Evolutionary conservation across 2,113 vertebrate species (phyloP), one percentile per base, ranked within the genome.

Genomic region (Oplegnathus fasciatus): DNA sequence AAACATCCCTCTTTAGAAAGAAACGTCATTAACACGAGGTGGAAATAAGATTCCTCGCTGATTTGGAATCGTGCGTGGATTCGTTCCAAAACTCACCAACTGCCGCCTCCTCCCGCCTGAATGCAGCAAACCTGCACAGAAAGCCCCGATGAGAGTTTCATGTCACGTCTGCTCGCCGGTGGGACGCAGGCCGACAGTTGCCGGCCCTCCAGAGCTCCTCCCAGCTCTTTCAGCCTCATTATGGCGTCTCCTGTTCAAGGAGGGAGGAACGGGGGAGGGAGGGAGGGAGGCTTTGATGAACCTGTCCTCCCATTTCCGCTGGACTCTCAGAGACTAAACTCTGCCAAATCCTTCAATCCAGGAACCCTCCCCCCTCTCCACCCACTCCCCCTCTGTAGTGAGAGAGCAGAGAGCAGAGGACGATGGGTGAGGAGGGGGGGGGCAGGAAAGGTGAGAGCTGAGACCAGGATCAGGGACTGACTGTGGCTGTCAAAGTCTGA

Each of bases 251-350:
- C 83, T 62, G 64, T 91, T 88, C 66, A 69, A 32, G 37, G 46
- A 20, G 67, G 84, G 46, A 75, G 78, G 77, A 37, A 37, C 34
- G 6, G 34, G 42, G 2, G 13, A 14, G 42, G 2, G 13, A 14
- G 13, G 15, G 15, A 50, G 61, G 71, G 66, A 54, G 83, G 84
- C 89, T 92, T 93, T 94, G 81, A 94, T 88, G 75, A 91, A 91
- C 83, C 60, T 84, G 85, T 93, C 89, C 86, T 89, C 87, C 88
- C 85, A 92, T 85, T 94, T 93, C 91, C 93, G 89, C 84, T 71
- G 61, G 80, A 84, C 76, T 81, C 79, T 82, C 67, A 83, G 28
- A 85, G 57, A 74, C 69, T 46, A 28, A 87, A 89, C 66, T 77
- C 83, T 77, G 83, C 89, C 88, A 78, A 91, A 86, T 83, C 84